phyloP scores from a whole-genome alignment of 2,888 invertebrate genomes.

The Rhaphigaster nebulosa region DNA sequence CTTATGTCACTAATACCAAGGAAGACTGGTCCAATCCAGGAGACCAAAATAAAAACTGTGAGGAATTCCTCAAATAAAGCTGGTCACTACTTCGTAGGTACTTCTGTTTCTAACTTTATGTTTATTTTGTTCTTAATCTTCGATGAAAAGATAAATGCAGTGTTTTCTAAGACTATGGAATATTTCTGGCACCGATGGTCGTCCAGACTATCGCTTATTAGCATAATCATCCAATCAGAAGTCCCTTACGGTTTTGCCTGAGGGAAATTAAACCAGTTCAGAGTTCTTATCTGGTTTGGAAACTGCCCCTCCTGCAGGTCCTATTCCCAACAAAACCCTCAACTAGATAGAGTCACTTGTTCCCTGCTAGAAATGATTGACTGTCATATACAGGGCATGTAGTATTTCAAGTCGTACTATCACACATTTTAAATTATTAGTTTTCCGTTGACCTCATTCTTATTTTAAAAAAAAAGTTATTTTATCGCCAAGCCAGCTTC shows the following conservation, averaged over 20 bases:
- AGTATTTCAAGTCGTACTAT: neutral
- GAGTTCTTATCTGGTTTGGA: neutral
- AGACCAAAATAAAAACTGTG: too few relatives aligned
- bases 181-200: neutral
- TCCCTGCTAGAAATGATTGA: neutral
- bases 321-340: neutral
- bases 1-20: too few relatives aligned
- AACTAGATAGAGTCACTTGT: neutral
- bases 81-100: too few relatives aligned
- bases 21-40: too few relatives aligned
- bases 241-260: neutral
- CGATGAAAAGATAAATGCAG: too few relatives aligned
- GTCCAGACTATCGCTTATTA: neutral
- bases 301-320: neutral
- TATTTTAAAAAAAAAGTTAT: too few relatives aligned
- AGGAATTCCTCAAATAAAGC: too few relatives aligned
- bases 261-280: conserved; percentile 1
- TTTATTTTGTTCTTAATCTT: too few relatives aligned
- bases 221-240: neutral
- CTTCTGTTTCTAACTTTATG: too few relatives aligned
- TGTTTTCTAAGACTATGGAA: too few relatives aligned
- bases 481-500: too few relatives aligned
- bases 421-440: neutral
- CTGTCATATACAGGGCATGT: neutral
- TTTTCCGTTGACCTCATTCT: neutral